Evolutionary conservation across 2,888 invertebrate species (phyloP).

Genomic region (Ceriagrion tenellum): DNA sequence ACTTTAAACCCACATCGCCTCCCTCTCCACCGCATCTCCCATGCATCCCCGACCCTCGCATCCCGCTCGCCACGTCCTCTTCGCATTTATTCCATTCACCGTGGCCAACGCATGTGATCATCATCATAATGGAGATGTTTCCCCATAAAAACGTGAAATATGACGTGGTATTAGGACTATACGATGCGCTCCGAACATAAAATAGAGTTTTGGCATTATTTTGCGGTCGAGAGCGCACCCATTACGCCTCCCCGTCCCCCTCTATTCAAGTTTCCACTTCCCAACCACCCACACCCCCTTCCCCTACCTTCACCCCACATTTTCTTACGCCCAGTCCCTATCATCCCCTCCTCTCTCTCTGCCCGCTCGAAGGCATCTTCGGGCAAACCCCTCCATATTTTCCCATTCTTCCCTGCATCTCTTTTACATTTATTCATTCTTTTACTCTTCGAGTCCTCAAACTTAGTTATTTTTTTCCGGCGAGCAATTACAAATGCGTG

Average conservation of each 20-base stretch:
- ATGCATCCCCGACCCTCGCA: not conserved
- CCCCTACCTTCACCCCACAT: not conserved
- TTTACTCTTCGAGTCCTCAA: not conserved
- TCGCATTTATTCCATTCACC: conserved; percentile 63
- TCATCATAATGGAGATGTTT: conserved; percentile 67
- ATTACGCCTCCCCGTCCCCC: conserved; percentile 35
- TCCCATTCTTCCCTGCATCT: not conserved
- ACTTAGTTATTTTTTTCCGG: not conserved
- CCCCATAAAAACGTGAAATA: conserved; percentile 67
- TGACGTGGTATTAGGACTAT: conserved; percentile 66
- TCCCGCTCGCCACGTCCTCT: conserved; percentile 52
- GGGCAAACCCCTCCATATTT: conserved; percentile 9
- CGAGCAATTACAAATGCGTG: not conserved
- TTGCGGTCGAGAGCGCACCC: conserved; percentile 59
- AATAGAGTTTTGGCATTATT: conserved; percentile 68
- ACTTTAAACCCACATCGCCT: not conserved
- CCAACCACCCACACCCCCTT: not conserved
- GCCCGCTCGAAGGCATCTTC: not conserved
- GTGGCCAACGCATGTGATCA: conserved; percentile 53
- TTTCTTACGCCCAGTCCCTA: not conserved
- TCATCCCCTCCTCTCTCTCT: too few species aligned
- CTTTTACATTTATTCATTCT: not conserved
- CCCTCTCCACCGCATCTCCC: not conserved
- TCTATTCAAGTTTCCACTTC: conserved; percentile 3
- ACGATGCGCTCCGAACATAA: conserved; percentile 67